A percentile compares a stretch with the other conserved stretches of the same genome.
phyloP scores from a whole-genome alignment of 2,113 vertebrate genomes.

The Ifrita kowaldi region DNA sequence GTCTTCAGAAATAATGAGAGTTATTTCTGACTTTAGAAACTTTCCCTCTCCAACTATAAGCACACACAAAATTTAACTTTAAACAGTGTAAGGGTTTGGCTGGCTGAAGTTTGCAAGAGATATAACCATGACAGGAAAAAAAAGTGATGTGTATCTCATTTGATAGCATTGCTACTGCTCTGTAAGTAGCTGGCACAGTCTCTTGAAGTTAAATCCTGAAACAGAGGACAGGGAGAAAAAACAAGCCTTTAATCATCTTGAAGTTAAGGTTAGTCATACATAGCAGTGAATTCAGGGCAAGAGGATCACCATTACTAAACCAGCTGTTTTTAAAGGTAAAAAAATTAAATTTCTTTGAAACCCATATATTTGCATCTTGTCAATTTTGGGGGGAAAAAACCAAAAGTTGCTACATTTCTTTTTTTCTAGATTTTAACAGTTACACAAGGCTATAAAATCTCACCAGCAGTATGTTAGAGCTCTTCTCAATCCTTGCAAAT shows the following conservation, averaged over 20 bases:
- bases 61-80: neutral
- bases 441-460: neutral
- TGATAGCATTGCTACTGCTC: neutral
- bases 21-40: slow-evolving; percentile 7
- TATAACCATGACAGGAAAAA: neutral
- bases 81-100: neutral
- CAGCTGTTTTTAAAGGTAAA: neutral
- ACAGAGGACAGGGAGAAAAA: neutral
- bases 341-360: neutral
- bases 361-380: neutral
- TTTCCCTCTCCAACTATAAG: neutral
- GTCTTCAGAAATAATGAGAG: slow-evolving; percentile 17
- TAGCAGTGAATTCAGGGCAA: neutral
- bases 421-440: neutral
- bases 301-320: neutral
- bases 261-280: neutral
- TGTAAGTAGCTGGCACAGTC: neutral
- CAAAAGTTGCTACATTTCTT: neutral
- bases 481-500: neutral
- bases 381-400: rapidly evolving
- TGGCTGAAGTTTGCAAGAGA: neutral
- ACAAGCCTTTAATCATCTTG: neutral
- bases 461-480: rapidly evolving
- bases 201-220: neutral
- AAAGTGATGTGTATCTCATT: neutral